Evolutionary conservation across 1,140 invertebrate genomes (phyloP), one percentile per base, ranked within the genome.

Genomic region (Drosophila bocqueti): DNA sequence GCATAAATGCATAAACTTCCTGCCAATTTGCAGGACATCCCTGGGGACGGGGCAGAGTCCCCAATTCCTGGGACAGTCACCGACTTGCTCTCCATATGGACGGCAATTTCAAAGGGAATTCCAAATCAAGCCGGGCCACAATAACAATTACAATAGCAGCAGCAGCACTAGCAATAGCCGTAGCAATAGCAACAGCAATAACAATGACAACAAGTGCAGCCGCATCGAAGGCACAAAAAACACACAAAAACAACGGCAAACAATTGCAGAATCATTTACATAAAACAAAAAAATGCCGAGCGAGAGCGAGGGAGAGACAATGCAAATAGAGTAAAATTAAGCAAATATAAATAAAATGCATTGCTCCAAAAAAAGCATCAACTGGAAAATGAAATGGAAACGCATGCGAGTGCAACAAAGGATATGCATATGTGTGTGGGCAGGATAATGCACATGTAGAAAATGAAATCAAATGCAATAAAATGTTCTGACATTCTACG

Each of bases 331-430:
- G 52, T 47, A 64, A 87, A 79, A 79, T 76, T 72, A 79, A 76
- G 61, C 62, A 82, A 86, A 86, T 67, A 86, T 79, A 74, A 79
- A 85, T 76, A 83, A 85, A 82, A 68, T 71, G 72, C 29, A 68
- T 42, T 68, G 38, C 78, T 63, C 45, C 55, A 83, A 74, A 63
- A 78, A 76, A 66, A 58, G 60, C 38, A 49, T 61, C 52, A 43
- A 64, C 18, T 52, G 31, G 46, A 74, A 81, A 76, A 73, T 69
- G 55, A 57, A 59, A 52, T 61, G 76, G 58, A 64, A 59, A 60
- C 67, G 21, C 59, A 13, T 57, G 24, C 7, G 24, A 16, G 46
- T 36, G 21, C 38, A 62, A 68, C 36, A 60, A 65, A 49, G 26
- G 36, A 24, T 29, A 55, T 47, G 24, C 46, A 50, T n/a, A 31